Evolutionary conservation across 1,140 invertebrate genomes (phyloP).

Genomic region (Littorina saxatilis): DNA sequence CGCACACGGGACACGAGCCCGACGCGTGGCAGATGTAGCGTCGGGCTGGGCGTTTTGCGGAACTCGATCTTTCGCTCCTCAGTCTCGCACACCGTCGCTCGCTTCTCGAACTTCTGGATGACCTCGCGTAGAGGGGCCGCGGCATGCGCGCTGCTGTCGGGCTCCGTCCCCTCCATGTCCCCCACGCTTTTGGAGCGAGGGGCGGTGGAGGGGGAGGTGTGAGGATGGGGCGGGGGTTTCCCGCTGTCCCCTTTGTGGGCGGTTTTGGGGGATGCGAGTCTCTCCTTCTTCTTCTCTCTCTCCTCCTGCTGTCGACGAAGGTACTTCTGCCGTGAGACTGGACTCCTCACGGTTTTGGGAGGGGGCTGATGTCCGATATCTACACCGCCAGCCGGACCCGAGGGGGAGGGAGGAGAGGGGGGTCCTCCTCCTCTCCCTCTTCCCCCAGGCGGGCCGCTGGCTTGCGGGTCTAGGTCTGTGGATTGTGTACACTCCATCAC

Average conservation of each 20-base stretch:
- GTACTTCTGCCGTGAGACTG: slow-evolving; percentile 33
- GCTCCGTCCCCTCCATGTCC: slow-evolving; percentile 31
- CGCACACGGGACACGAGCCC: slow-evolving; percentile 49
- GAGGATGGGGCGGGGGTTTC: slow-evolving; percentile 48
- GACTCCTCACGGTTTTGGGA: slow-evolving; percentile 23
- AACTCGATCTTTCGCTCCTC: slow-evolving; percentile 44
- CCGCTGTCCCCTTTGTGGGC: slow-evolving; percentile 29
- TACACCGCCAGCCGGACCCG: slow-evolving; percentile 17
- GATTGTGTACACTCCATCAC: slow-evolving; percentile 54
- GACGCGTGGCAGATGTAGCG: slow-evolving; percentile 47
- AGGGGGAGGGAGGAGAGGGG: not conserved
- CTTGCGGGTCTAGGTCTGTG: no score
- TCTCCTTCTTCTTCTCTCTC: slow-evolving; percentile 38
- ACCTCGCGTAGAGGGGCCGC: slow-evolving; percentile 28
- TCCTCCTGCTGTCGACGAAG: slow-evolving; percentile 44
- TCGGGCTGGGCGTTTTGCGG: slow-evolving; percentile 50
- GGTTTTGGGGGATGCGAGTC: slow-evolving; percentile 40
- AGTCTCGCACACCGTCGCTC: slow-evolving; percentile 48
- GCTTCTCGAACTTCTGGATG: slow-evolving; percentile 43
- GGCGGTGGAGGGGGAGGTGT: slow-evolving; percentile 38
- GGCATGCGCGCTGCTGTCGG: not conserved
- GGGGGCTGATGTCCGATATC: not conserved
- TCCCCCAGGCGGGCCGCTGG: not conserved
- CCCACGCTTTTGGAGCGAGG: slow-evolving; percentile 47
- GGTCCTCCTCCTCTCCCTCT: not conserved